These are phyloP conservation scores for Ptychoptera contaminata DNA, from an alignment of 2,888 invertebrate species.

Conservation along the genomic window DNA sequence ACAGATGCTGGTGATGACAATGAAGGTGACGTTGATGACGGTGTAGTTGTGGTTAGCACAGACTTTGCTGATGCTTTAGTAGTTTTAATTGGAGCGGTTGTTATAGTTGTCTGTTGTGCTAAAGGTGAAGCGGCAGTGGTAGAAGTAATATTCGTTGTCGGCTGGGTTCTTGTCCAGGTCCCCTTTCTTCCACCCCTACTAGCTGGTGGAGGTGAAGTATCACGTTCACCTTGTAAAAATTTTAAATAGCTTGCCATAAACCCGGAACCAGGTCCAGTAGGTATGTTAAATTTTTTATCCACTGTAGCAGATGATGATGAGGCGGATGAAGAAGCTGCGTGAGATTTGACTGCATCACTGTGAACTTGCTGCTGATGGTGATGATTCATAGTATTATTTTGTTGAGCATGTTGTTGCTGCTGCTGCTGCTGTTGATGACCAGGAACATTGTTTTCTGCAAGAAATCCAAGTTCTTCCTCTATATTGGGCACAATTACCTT, in stretches of 20 bases:
- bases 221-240: conserved; percentile 68
- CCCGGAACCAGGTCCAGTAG: conserved; percentile 48
- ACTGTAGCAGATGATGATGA: conserved; percentile 33
- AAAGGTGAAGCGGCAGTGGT: conserved; percentile 10
- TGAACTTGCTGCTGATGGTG: conserved; percentile 16
- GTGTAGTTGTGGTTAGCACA: conserved; percentile 14
- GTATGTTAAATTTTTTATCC: conserved; percentile 44
- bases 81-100: conserved; percentile 17
- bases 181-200: conserved; percentile 49
- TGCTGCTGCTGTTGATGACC: conserved; percentile 23
- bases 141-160: neutral
- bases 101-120: conserved; percentile 13
- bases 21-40: neutral
- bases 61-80: conserved; percentile 13
- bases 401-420: conserved; percentile 10
- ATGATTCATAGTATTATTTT: conserved; percentile 8
- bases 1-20: neutral
- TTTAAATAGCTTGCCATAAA: conserved; percentile 81
- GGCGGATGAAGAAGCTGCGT: conserved; percentile 21
- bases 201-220: conserved; percentile 63
- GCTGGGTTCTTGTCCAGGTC: conserved; percentile 32
- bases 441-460: conserved; percentile 37
- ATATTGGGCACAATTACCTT: conserved; percentile 81
- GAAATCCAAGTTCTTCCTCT: conserved; percentile 73
- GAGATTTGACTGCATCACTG: neutral